phyloP scores from a whole-genome alignment of 2,888 invertebrate genomes.

The Tholera decimalis region DNA sequence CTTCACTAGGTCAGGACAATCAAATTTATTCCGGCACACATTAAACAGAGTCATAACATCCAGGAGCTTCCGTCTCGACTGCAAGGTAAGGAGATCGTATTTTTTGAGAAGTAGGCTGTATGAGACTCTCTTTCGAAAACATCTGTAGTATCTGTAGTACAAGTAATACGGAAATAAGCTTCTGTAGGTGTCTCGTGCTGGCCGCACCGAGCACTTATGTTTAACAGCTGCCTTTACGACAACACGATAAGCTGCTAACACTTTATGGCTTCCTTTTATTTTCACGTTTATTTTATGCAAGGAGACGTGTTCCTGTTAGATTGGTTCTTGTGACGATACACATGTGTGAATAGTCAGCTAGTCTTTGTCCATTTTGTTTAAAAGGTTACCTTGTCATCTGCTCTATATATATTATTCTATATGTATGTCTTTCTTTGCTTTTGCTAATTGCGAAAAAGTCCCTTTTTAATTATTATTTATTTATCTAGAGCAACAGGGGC shows the following conservation, averaged over 20 bases:
- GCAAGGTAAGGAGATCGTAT: too few relatives aligned
- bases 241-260: constrained; percentile 32
- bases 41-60: too few relatives aligned
- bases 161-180: constrained; percentile 8
- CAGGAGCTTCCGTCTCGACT: too few relatives aligned
- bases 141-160: too few relatives aligned
- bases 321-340: neutral
- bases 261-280: constrained; percentile 45
- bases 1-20: too few relatives aligned
- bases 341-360: neutral
- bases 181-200: constrained; percentile 12
- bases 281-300: constrained; percentile 18
- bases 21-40: too few relatives aligned
- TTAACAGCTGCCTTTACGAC: constrained; percentile 39
- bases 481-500: neutral
- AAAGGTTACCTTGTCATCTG: neutral
- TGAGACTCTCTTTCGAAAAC: too few relatives aligned
- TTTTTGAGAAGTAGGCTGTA: too few relatives aligned
- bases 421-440: too few relatives aligned
- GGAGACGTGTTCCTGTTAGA: neutral
- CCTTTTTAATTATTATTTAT: neutral
- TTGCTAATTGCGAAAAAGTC: neutral
- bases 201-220: constrained; percentile 37
- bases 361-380: neutral
- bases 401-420: too few relatives aligned